Base-by-base conservation (phyloP, 2,797 vertebrate genomes). In the Phataginus tricuspis region DNA sequence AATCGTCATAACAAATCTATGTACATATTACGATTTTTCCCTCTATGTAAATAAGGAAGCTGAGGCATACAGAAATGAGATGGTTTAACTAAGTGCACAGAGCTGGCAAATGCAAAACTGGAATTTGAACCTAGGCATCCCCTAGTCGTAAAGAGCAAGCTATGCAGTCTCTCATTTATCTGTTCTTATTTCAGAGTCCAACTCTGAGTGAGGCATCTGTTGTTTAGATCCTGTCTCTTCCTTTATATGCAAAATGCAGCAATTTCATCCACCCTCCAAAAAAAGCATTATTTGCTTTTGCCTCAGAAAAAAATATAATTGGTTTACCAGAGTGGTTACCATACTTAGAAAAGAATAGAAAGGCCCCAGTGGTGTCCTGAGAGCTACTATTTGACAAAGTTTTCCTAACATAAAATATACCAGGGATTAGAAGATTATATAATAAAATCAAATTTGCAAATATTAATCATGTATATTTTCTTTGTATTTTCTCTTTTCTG, bases 271-370 rank as follows among this genome's bases (percentile, higher is more conserved):
- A 89, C 53, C 45, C 34, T 25, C 19, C 42, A 7, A 13, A 45
- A 64, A 93, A 91, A 82, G 37, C 34, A 91, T 55, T 63, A 61
- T 31, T 69, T 84, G 31, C n/a, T 71, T 88, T 49, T 66, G 25
- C 37, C 29, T 37, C 69, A 86, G 34, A 63, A 91, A 88, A 69
- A 66, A 53, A 37, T 53, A 3, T 27, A 74, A 89, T 31, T 66
- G 23, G 39, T 68, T 96, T 80, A 68, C 25, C 45, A 53, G 61
- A 68, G 21, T 68, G 25, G 31, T 79, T 96, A 93, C 51, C 61
- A 90, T 71, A 69, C 27, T 79, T 63, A 45, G 78, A 72, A 95
- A 96, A 88, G 53, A 91, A 72, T 88, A 21, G 12, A 74, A 95
- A 53, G 1, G 4, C 29, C 25, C 95, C 71, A 55, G 49, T 59